phyloP scores from a whole-genome alignment of 2,113 vertebrate species.

The Falco punctatus region DNA sequence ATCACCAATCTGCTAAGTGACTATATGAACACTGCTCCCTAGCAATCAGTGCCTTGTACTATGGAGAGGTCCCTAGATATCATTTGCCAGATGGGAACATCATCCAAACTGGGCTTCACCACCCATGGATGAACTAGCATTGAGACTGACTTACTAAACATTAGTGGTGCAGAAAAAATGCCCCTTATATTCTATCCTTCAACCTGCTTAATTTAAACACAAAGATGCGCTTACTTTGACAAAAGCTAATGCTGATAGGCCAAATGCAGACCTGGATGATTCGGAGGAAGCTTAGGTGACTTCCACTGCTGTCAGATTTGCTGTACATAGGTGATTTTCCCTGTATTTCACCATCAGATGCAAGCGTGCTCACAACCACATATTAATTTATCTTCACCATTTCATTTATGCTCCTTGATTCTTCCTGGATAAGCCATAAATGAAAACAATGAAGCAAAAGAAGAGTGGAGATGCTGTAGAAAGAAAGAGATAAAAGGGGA shows the following conservation, averaged over 20 bases:
- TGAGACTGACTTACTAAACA: neutral
- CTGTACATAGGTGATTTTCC: neutral
- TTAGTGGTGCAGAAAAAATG: neutral
- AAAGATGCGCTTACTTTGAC: neutral
- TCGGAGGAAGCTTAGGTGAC: neutral
- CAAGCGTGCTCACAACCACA: neutral
- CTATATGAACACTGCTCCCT: neutral
- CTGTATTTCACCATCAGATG: neutral
- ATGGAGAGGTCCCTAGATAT: neutral
- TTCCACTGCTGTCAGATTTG: neutral
- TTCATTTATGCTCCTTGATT: neutral
- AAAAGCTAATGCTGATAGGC: neutral
- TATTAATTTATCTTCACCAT: neutral
- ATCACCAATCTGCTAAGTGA: neutral
- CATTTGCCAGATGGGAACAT: neutral
- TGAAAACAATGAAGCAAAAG: neutral
- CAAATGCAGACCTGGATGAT: neutral
- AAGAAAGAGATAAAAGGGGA: neutral
- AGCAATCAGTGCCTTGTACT: neutral
- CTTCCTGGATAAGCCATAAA: neutral
- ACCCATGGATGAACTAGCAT: neutral
- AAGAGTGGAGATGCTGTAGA: neutral
- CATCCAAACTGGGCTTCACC: neutral
- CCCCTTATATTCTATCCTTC: neutral
- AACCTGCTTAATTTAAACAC: neutral